Base-by-base conservation (phyloP, 2,113 vertebrate genomes). In the Boleophthalmus pectinirostris region DNA sequence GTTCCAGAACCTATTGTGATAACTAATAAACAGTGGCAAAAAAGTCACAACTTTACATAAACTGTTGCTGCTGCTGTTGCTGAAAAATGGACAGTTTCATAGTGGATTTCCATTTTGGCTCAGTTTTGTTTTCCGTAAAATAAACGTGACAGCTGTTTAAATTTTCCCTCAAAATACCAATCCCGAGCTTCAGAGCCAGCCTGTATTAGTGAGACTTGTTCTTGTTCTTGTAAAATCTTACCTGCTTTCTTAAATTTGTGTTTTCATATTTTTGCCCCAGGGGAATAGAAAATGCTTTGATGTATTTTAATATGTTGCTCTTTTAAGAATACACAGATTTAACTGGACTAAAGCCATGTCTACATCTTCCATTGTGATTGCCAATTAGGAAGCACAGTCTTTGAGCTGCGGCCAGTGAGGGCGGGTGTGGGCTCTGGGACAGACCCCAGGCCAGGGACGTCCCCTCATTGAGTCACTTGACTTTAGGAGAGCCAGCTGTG, bases 401-500 rank as follows among this genome's bases (percentile, higher is more conserved):
- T n/a, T 76, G 61, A 24, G 56, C 47, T 65, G 72, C 46, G 79
- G 69, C 74, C 73, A 73, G 75, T 58, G 4, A 61, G 76, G 80
- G 83, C 78, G 86, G 84, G 85, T 88, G 85, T 82, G 82, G 82
- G 75, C 81, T 90, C 77, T 87, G 86, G 82, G 87, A 89, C 85
- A 80, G 88, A 91, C 89, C 89, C 89, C 82, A 70, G 88, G 85
- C 85, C 82, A 80, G 82, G 77, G 87, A 91, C 87, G 76, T 89
- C 83, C 80, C 84, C 81, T 81, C 45, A 78, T 79, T 91, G 89
- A 93, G 91, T 93, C 89, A 92, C 85, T 84, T 70, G 73, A 78
- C 67, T 91, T 88, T 83, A 82, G 89, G 90, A 88, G 83, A 66
- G 73, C 89, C 92, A 92, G 90, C 90, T 93, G 92, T 93, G 90